Evolutionary conservation across 2,888 invertebrate species (phyloP), one percentile per base, ranked within the genome.

Genomic region (Agrilus cyanescens): DNA sequence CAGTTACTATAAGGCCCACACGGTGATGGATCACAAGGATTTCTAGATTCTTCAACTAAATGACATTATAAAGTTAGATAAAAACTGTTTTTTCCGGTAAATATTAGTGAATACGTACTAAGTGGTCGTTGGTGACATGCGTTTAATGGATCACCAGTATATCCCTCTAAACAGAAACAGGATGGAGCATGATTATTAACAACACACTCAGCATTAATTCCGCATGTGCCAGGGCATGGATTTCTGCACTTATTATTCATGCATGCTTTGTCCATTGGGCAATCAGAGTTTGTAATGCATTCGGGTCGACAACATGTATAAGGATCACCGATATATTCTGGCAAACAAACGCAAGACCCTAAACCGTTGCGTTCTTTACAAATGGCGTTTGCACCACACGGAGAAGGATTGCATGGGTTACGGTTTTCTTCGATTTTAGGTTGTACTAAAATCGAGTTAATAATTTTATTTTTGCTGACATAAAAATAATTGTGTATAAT

Each of bases 241-340:
- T 88, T 81, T 46, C 76, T 71, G 60, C 90, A 91, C 70, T 89
- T 87, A 57, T 85, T 85, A 61, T 85, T 85, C 16, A 83, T 71
- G 60, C 91, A 93, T 39, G 89, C 83, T 55, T 75, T 82, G 52
- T 78, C 76, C 49, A 76, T 74, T 29, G 78, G 69, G 56, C 89
- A 90, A 56, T 89, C 89, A 18, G 82, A 80, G 59, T 89, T 89
- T 38, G 78, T 80, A 4, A 87, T 82, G 61, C 89, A 89, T 69
- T 89, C 88, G 4, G 88, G 88, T 52, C 85, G 74, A 61, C 89
- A 90, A 45, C 85, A 84, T 2, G 80, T 78, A 58, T 88, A 87
- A 1, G 91, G 90, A 68, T 91, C 88, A 31, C 91, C 91, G 53
- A 80, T 82, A 63, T 87, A 89, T 59, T 85, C 85, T 10, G 82